A percentile compares a stretch with the other conserved stretches of the same genome.
These are phyloP conservation scores for Chondrosia reniformis DNA, from an alignment of 37 sponge, comb jelly and placozoan genomes.

Conservation along the genomic window DNA sequence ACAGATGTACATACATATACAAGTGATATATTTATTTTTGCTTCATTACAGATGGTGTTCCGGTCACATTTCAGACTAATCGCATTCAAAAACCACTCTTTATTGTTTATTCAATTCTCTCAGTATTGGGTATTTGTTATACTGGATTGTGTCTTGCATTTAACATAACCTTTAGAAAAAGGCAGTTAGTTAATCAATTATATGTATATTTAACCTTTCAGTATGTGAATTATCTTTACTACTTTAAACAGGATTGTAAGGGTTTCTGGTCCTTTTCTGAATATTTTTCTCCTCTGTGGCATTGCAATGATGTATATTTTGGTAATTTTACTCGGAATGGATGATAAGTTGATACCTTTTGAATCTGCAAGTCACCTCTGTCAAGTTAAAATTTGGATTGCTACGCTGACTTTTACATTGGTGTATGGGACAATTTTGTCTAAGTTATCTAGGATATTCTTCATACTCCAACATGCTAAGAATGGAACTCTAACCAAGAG, in stretches of 20 bases:
- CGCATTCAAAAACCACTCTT: conserved; percentile 35
- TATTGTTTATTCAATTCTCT: conserved; percentile 34
- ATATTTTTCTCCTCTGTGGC: conserved; percentile 50
- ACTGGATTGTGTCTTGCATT: conserved; percentile 37
- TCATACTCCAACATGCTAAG: no score
- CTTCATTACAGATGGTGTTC: no score
- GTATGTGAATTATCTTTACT: not conserved
- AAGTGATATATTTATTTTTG: no score
- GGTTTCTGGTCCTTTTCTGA: conserved; percentile 65
- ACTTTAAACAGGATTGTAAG: conserved; percentile 41
- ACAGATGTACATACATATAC: no score
- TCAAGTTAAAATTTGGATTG: conserved; percentile 41
- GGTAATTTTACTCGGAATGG: conserved; percentile 63
- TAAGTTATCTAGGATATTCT: conserved; percentile 61
- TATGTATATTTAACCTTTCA: no score
- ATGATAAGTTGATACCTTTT: conserved; percentile 10
- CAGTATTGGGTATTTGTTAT: conserved; percentile 43
- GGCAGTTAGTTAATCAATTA: conserved; percentile 35
- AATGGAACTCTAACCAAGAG: no score
- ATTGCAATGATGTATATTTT: conserved; percentile 45
- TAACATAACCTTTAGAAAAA: conserved; percentile 44
- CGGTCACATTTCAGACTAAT: no score
- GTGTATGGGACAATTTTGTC: conserved; percentile 59
- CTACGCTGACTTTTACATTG: conserved; percentile 45
- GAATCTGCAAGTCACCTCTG: not conserved